Conservation (phyloP, 92 coral and sea anemone species). For the Umimayanthus kanabou region DNA sequence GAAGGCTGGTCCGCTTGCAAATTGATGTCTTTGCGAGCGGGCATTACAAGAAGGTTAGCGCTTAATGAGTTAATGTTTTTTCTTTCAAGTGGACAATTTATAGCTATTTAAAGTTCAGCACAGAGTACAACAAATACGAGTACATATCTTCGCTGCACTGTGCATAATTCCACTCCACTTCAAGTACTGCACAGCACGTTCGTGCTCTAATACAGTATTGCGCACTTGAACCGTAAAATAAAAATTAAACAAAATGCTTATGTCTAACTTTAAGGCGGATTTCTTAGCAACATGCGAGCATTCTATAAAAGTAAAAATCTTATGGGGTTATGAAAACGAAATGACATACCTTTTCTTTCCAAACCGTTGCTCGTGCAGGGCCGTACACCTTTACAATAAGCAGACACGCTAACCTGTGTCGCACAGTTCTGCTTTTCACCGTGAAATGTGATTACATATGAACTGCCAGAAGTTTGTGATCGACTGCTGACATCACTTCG, state of each 20-base stretch:
- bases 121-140: neutral
- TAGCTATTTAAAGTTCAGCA: no score
- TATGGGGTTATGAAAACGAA: neutral
- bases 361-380: neutral
- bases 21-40: neutral
- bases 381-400: neutral
- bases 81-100: slow-evolving; percentile 3
- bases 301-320: no score
- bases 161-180: slow-evolving; percentile 38
- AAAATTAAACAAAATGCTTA: no score
- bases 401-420: neutral
- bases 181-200: slow-evolving; percentile 45
- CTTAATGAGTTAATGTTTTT: no score
- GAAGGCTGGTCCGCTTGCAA: neutral
- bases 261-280: no score
- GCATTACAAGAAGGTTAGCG: neutral
- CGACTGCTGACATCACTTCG: slow-evolving; percentile 26
- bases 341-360: neutral
- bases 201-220: neutral
- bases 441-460: slow-evolving; percentile 31
- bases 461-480: slow-evolving; percentile 18
- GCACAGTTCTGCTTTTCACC: neutral
- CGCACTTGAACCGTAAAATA: neutral
- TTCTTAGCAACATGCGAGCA: no score
- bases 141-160: slow-evolving; percentile 2